Evolutionary conservation across 37 sponge, comb jelly and placozoan species (phyloP), one percentile per base, ranked within the genome.

Genomic region (Spongilla lacustris): DNA sequence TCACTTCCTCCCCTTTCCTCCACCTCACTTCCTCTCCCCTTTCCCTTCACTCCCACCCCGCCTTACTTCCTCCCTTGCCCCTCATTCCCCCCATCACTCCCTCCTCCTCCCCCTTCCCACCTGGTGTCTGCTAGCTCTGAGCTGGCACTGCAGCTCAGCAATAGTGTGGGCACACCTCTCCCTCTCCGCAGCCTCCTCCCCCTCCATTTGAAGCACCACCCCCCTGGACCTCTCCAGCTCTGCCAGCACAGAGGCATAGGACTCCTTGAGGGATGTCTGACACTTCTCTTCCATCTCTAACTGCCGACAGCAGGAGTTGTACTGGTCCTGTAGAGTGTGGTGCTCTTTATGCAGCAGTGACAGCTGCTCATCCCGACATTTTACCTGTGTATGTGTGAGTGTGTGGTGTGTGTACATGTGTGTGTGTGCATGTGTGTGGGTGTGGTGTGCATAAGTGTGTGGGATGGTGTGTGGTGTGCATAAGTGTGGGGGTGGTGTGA

Each of bases 71-170:
- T n/a, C n/a, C n/a, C n/a, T n/a, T n/a, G n/a, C n/a, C n/a, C 67
- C 58, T n/a, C n/a, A n/a, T n/a, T n/a, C n/a, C n/a, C n/a, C n/a
- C n/a, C n/a, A n/a, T n/a, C n/a, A n/a, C n/a, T n/a, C n/a, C n/a
- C n/a, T n/a, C 46, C 46, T 8, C 46, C 46, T 8, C 46, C 46
- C 46, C 46, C 46, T 8, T 8, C 46, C 8, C 8, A 46, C 46
- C 8, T 46, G 46, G 46, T 8, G 46, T 46, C 8, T 4, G 46
- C 8, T 46, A 8, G 46, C 33, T 22, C 70, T 66, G 36, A 83
- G 83, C 75, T 83, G 74, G 34, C 19, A 2, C 49, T 85, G 72
- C n/a, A 85, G 79, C 25, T 85, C 73, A 31, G 23, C 28, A 36
- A 85, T 85, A 32, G 71, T 72, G 2, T 78, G 17, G 21, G 48